Evolutionary conservation across 2,797 vertebrate genomes (phyloP), one percentile per base, ranked within the genome.

Genomic region (Sebastiscus albofasciatus): DNA sequence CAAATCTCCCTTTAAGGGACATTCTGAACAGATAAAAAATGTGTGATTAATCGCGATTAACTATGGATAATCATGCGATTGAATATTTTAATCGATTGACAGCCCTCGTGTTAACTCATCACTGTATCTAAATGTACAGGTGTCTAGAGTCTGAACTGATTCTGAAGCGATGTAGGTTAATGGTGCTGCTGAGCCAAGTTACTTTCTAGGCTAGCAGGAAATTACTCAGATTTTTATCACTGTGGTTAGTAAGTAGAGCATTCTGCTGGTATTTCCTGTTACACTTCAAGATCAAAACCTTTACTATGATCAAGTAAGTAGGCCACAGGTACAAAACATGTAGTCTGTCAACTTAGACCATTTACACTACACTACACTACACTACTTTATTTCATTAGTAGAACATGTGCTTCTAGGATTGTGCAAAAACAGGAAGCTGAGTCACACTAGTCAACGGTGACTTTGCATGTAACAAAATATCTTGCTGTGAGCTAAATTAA

Each of bases 161-260:
- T 77, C 70, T 82, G 74, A 55, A 64, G 64, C 5, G 62, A 80
- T 67, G 71, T 78, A 61, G 82, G 81, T 82, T 84, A 88, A 81
- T 42, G 64, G 42, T 6, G 73, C 67, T 77, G 77, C 82, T 62
- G 74, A 89, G 71, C 64, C 16, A 46, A 67, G 75, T 59, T 10
- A 8, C 66, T 81, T 83, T 83, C 61, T 56, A 74, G 29, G 22
- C 73, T 8, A 70, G 81, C 89, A 91, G 89, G 88, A 93, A 90
- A 88, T 77, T n/a, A 76, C 80, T 36, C 56, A 26, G 77, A 89
- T 73, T 26, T 54, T 36, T 52, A 77, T 86, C 83, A 46, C 20
- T 4, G 56, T 36, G 2, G 36, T 42, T 36, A 76, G 59, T 36
- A 12, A 79, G 61, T 9, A 13, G 34, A 67, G 34, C 71, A 12